Evolutionary conservation across 35 echinoderm and acorn worm species (phyloP).

Genomic region (Hemicentrotus pulcherrimus): DNA sequence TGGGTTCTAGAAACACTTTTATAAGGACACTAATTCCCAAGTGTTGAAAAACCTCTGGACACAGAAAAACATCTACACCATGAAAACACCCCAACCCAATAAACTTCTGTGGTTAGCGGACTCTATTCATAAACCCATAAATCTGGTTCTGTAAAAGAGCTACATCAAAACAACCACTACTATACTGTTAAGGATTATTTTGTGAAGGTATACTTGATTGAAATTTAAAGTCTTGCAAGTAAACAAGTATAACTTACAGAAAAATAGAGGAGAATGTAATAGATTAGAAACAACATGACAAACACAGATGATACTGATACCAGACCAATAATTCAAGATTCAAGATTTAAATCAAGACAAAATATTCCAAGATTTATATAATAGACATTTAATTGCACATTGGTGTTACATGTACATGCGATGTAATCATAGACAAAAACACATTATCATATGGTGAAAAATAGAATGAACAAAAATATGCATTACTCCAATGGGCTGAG

Average conservation of each 20-base stretch:
- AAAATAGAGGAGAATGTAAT: no score
- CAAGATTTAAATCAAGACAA: no score
- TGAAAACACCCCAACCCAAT: background rate
- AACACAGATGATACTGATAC: no score
- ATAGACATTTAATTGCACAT: no score
- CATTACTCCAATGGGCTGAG: no score
- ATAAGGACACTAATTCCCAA: background rate
- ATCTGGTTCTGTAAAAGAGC: background rate
- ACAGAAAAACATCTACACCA: background rate
- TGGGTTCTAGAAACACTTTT: background rate
- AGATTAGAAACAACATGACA: no score
- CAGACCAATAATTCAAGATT: no score
- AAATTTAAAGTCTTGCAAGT: background rate
- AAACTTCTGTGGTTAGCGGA: background rate
- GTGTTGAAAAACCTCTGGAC: background rate
- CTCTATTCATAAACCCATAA: slow-evolving; percentile 13
- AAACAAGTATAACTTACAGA: background rate
- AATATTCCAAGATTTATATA: no score
- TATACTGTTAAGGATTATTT: background rate
- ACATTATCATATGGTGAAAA: no score
- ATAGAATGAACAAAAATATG: no score
- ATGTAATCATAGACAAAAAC: no score
- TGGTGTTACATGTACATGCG: no score
- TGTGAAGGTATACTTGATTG: background rate
- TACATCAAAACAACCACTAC: background rate